Conservation (phyloP, 2,113 vertebrate species). For the Fukomys damarensis region DNA sequence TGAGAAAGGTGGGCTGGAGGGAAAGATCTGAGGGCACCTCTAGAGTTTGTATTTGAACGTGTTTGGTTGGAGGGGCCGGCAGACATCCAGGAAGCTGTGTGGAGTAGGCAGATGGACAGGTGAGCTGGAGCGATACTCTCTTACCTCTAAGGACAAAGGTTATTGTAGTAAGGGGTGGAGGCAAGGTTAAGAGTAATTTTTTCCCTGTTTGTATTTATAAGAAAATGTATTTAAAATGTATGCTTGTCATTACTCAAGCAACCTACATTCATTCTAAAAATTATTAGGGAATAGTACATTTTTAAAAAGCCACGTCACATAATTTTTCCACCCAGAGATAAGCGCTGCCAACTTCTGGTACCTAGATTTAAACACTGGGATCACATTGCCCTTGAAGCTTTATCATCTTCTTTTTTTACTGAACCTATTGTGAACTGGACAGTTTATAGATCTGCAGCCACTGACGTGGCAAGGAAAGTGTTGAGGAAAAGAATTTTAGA, state of each 20-base stretch:
- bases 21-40: background rate
- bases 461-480: background rate
- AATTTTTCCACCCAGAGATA: slow-evolving; percentile 29
- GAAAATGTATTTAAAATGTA: slow-evolving; percentile 2
- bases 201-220: background rate
- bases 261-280: background rate
- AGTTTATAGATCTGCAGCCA: background rate
- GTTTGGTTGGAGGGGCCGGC: background rate
- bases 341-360: background rate
- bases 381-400: background rate
- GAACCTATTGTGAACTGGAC: background rate
- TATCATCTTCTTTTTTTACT: background rate
- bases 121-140: background rate
- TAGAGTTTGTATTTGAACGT: background rate
- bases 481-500: background rate
- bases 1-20: background rate
- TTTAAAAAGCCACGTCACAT: background rate
- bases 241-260: background rate
- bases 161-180: background rate
- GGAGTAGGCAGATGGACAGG: background rate
- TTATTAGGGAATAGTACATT: background rate
- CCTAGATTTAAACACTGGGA: background rate
- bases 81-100: background rate
- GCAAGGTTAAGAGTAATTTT: background rate
- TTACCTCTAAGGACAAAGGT: background rate